Evolutionary conservation across 2,113 vertebrate genomes (phyloP).

Genomic region (Poecile atricapillus): DNA sequence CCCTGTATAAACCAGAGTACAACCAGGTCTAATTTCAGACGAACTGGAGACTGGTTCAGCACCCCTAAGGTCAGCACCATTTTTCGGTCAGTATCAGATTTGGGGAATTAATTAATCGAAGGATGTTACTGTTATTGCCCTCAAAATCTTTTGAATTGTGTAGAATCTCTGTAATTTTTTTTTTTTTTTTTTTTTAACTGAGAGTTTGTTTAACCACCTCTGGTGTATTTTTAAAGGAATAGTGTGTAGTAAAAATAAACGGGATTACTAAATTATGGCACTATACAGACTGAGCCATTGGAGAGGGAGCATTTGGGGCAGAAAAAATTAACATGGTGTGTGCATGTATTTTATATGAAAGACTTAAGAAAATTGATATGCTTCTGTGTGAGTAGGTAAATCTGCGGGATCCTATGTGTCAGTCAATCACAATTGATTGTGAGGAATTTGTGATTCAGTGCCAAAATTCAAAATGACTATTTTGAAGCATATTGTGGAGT

Average conservation of each 20-base stretch:
- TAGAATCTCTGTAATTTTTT: background rate
- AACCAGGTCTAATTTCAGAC: background rate
- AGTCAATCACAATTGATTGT: accelerated
- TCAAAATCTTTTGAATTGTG: background rate
- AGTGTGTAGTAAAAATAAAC: background rate
- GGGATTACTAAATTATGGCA: background rate
- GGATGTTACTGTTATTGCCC: background rate
- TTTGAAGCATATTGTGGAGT: background rate
- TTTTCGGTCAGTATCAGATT: background rate
- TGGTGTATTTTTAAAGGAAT: background rate
- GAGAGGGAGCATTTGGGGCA: background rate
- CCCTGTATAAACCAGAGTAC: background rate
- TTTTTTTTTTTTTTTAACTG: background rate
- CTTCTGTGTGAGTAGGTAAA: background rate
- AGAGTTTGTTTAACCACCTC: background rate
- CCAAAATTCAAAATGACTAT: background rate
- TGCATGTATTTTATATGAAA: background rate
- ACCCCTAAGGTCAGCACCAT: background rate
- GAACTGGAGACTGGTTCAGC: background rate
- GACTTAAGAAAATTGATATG: background rate
- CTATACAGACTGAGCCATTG: background rate
- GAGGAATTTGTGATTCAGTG: background rate
- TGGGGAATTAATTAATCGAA: background rate
- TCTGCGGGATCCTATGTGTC: background rate
- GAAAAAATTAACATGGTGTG: background rate